Evolutionary conservation across 2,888 invertebrate genomes (phyloP).

Genomic region (Agriopis aurantiaria): DNA sequence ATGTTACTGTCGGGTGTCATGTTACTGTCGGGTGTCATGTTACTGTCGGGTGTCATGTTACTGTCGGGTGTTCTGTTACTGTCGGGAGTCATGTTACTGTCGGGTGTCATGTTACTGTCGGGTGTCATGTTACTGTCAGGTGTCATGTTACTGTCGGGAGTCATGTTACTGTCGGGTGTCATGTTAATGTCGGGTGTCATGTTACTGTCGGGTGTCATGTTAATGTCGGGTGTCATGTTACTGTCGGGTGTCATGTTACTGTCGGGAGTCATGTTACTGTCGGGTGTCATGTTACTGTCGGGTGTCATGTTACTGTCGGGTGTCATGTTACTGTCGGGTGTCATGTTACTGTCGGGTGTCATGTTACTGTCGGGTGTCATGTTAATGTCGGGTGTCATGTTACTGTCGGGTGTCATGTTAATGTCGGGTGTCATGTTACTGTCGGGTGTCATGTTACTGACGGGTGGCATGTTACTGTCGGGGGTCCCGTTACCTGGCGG

Average conservation of each 20-base stretch:
- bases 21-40: too few species aligned
- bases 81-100: too few species aligned
- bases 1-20: too few species aligned
- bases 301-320: not conserved
- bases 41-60: too few species aligned
- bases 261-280: not conserved
- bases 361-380: not conserved
- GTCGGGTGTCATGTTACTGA: conserved; percentile 45
- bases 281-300: not conserved
- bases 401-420: not conserved
- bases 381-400: not conserved
- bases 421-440: conserved; percentile 41
- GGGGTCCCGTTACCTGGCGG: conserved; percentile 48
- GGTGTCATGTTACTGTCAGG: too few species aligned
- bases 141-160: too few species aligned
- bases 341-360: not conserved
- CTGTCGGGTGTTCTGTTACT: too few species aligned
- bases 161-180: not conserved
- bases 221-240: too few species aligned
- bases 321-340: not conserved
- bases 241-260: too few species aligned
- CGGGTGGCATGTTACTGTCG: not conserved
- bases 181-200: too few species aligned
- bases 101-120: too few species aligned
- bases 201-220: too few species aligned